phyloP scores from a whole-genome alignment of 2,888 invertebrate species.

The Phaonia tiefii region DNA sequence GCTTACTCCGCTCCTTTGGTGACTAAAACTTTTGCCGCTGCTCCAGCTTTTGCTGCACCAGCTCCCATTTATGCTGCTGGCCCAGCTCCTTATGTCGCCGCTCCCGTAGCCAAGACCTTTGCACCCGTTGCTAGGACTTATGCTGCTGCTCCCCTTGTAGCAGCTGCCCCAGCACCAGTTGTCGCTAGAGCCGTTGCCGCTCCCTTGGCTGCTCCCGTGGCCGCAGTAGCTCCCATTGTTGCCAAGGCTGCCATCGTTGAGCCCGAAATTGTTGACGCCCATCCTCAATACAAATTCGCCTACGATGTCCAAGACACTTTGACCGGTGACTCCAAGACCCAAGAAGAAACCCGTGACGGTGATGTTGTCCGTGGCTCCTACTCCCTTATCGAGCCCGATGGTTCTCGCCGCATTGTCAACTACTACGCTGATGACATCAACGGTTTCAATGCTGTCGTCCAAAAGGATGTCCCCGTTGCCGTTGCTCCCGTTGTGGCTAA shows the following conservation, averaged over 20 bases:
- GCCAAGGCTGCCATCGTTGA: slow-evolving; percentile 71
- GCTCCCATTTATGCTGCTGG: slow-evolving; percentile 69
- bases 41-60: slow-evolving; percentile 68
- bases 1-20: slow-evolving; percentile 68
- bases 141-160: slow-evolving; percentile 67
- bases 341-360: slow-evolving; percentile 81
- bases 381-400: slow-evolving; percentile 81
- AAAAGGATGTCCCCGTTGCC: slow-evolving; percentile 80
- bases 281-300: slow-evolving; percentile 81
- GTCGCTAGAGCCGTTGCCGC: slow-evolving; percentile 69
- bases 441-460: slow-evolving; percentile 82
- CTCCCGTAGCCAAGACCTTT: slow-evolving; percentile 62
- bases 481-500: slow-evolving; percentile 79
- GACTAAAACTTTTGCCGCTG: slow-evolving; percentile 65
- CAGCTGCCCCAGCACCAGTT: slow-evolving; percentile 71
- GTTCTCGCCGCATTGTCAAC: slow-evolving; percentile 81
- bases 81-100: slow-evolving; percentile 65
- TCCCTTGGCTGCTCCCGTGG: slow-evolving; percentile 68
- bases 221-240: slow-evolving; percentile 67
- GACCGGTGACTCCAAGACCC: slow-evolving; percentile 81
- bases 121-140: slow-evolving; percentile 71
- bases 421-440: slow-evolving; percentile 81
- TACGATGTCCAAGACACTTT: slow-evolving; percentile 81
- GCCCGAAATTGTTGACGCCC: slow-evolving; percentile 80
- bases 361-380: slow-evolving; percentile 82